Conservation (phyloP, 2,113 vertebrate genomes). For the Gobiocypris rarus region DNA sequence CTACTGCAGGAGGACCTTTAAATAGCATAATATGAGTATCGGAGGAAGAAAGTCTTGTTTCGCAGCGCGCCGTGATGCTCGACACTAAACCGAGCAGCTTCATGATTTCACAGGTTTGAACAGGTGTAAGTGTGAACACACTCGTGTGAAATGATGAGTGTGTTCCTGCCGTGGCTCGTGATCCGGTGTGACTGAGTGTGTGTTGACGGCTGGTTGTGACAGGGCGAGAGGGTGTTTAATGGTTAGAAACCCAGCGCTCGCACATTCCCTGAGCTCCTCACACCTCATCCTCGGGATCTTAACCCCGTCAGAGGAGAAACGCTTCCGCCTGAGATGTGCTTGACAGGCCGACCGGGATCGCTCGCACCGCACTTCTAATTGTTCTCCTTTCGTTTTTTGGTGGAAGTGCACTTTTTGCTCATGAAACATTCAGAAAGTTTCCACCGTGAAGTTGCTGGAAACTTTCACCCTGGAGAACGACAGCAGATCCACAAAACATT, state of each 20-base stretch:
- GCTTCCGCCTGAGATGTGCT: not conserved
- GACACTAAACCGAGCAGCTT: not conserved
- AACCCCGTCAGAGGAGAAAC: not conserved
- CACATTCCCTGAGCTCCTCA: slow-evolving; percentile 14
- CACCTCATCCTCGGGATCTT: slow-evolving; percentile 10
- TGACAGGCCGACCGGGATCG: slow-evolving; percentile 11
- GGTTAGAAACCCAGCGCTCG: slow-evolving; percentile 48
- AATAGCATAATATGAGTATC: too few species aligned
- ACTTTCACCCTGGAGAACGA: not conserved
- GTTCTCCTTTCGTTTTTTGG: not conserved
- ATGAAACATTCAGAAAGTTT: slow-evolving; percentile 21
- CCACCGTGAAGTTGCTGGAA: not conserved
- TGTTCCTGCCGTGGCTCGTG: not conserved
- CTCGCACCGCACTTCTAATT: not conserved
- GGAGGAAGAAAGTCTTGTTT: too few species aligned
- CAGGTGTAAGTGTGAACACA: slow-evolving; percentile 27
- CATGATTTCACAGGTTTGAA: not conserved
- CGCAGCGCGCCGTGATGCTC: too few species aligned
- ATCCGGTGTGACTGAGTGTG: not conserved
- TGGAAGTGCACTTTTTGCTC: not conserved
- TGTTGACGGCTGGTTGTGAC: slow-evolving; percentile 50
- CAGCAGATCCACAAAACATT: not conserved
- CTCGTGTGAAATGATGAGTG: slow-evolving; percentile 44
- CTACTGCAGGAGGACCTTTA: too few species aligned
- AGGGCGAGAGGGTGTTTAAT: slow-evolving; percentile 56